phyloP scores from a whole-genome alignment of 2,113 vertebrate species.

The Chrysemys picta region DNA sequence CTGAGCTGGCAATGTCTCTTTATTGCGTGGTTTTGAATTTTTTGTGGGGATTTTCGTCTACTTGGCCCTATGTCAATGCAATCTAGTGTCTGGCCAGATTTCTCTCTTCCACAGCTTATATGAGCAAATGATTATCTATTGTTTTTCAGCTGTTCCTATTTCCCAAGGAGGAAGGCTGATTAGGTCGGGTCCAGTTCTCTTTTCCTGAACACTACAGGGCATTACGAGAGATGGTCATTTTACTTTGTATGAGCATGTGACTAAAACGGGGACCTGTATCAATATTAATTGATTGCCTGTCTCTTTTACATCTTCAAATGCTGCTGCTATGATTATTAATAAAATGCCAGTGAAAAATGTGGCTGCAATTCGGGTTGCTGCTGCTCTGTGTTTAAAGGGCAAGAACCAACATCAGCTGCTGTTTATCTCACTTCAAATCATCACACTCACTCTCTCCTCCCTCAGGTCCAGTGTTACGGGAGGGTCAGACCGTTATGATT shows the following conservation, averaged over 20 bases:
- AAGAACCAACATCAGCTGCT: conserved; percentile 4
- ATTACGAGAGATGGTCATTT: not conserved
- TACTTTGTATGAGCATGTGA: conserved; percentile 28
- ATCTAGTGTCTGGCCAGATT: not conserved
- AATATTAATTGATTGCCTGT: conserved; percentile 49
- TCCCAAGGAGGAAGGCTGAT: accelerated
- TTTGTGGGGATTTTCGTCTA: not conserved
- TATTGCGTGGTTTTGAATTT: not conserved
- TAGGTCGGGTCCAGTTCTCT: not conserved
- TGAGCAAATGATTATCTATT: not conserved
- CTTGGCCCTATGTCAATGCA: not conserved
- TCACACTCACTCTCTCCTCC: not conserved
- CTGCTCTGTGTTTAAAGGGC: not conserved
- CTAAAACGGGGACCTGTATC: not conserved
- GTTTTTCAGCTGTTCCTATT: not conserved
- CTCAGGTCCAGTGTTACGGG: not conserved
- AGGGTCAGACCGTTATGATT: not conserved
- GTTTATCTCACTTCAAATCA: not conserved
- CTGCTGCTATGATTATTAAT: conserved; percentile 50
- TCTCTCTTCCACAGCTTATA: accelerated
- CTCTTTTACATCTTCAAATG: conserved; percentile 53
- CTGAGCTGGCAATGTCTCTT: not conserved
- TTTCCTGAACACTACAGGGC: not conserved
- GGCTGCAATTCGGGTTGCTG: not conserved
- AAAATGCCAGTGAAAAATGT: not conserved